Conservation (phyloP, 2,888 invertebrate species). For the Hecatera dysodea region DNA sequence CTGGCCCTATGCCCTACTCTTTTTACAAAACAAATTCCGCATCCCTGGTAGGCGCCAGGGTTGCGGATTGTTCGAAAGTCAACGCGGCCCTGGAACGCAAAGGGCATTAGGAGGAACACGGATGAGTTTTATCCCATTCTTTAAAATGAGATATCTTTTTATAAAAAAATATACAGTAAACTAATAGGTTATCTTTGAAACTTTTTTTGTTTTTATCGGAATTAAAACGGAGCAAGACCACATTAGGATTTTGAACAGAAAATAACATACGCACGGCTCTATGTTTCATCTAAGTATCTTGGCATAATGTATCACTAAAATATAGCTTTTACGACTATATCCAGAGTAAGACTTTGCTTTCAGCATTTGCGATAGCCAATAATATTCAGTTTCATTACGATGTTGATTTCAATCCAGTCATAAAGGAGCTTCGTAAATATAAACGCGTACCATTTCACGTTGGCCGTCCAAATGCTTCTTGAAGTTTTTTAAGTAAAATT, state of each 20-base stretch:
- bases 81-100: no score
- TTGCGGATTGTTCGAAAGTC: no score
- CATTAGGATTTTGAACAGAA: no score
- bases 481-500: conserved; percentile 2
- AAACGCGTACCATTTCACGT: conserved; percentile 22
- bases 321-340: not conserved
- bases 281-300: not conserved
- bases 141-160: no score
- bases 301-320: not conserved
- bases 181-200: not conserved
- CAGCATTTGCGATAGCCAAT: not conserved
- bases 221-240: not conserved
- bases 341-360: not conserved
- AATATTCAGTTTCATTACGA: conserved; percentile 27
- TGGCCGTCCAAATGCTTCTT: conserved; percentile 12
- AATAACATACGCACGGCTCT: not conserved
- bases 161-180: not conserved
- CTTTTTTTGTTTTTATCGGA: not conserved
- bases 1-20: no score
- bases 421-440: conserved; percentile 13
- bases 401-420: conserved; percentile 10
- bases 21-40: no score
- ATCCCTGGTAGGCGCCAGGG: no score
- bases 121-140: no score
- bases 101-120: no score